These are phyloP conservation scores for Neostethus bicornis DNA, from an alignment of 2,797 vertebrate genomes.

Conservation along the genomic window DNA sequence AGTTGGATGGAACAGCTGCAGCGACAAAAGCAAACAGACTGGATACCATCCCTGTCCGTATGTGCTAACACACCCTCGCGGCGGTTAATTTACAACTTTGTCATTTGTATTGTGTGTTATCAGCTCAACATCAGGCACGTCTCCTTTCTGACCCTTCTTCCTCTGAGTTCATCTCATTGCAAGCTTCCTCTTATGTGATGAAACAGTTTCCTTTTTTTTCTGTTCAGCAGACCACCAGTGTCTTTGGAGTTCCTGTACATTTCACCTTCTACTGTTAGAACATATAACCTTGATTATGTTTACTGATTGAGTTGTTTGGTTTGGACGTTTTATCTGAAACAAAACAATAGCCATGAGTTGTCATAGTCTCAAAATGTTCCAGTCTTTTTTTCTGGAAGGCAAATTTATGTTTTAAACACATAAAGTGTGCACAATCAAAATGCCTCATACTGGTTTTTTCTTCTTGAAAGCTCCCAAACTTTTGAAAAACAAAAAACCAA, in stretches of 20 bases:
- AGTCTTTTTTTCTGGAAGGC: conserved; percentile 29
- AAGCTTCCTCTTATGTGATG: neutral
- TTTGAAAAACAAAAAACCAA: too few species aligned
- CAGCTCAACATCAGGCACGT: neutral
- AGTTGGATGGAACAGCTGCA: conserved; percentile 38
- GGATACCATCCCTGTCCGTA: conserved; percentile 17
- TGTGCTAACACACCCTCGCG: conserved; percentile 12
- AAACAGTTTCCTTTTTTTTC: conserved; percentile 1
- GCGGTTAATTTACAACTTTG: conserved; percentile 39
- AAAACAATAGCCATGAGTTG: conserved; percentile 20
- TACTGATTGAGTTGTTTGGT: conserved; percentile 17
- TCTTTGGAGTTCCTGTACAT: conserved; percentile 1
- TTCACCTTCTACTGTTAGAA: conserved; percentile 22
- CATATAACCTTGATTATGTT: conserved; percentile 36
- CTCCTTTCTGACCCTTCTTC: neutral
- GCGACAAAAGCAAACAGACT: conserved; percentile 19
- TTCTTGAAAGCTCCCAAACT: too few species aligned
- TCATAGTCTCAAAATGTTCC: conserved; percentile 39
- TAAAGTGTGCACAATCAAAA: too few species aligned
- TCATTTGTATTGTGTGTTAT: conserved; percentile 20
- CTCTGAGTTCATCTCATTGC: neutral
- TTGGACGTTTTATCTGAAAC: conserved; percentile 38
- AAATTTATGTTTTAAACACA: too few species aligned
- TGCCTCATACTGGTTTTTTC: too few species aligned
- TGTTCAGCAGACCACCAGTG: conserved; percentile 1